Conservation (phyloP, 2,888 invertebrate genomes). For the Rutpela maculata region DNA sequence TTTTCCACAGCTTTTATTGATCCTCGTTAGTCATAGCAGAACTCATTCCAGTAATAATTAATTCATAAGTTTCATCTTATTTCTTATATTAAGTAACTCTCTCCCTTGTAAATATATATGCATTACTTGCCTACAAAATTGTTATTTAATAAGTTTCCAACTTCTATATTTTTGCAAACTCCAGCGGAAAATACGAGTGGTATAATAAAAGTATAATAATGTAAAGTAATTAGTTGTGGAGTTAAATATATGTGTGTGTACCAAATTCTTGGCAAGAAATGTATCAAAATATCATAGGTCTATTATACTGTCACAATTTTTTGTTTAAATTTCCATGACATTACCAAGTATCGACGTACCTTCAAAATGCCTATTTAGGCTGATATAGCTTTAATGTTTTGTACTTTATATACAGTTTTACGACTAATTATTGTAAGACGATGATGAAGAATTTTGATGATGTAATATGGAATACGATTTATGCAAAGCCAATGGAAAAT, state of each 20-base stretch:
- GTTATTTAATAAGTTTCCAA: background rate
- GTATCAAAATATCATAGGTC: background rate
- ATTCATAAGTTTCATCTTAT: background rate
- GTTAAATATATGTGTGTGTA: background rate
- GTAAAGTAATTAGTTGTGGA: background rate
- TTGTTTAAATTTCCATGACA: conserved; percentile 9
- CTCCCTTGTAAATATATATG: background rate
- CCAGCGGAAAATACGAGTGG: background rate
- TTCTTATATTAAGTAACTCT: background rate
- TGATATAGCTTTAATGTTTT: conserved; percentile 50
- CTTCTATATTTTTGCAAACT: background rate
- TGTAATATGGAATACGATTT: conserved; percentile 58
- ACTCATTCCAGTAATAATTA: background rate
- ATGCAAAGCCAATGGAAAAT: conserved; percentile 32
- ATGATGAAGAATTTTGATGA: conserved; percentile 48
- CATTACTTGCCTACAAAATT: background rate
- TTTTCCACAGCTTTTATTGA: background rate
- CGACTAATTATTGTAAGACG: conserved; percentile 28
- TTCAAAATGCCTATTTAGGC: conserved; percentile 47
- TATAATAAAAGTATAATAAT: background rate
- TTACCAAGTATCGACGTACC: conserved; percentile 40
- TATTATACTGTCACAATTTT: background rate
- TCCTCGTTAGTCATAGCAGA: background rate
- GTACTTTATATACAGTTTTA: conserved; percentile 40
- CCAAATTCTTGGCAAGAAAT: background rate